Evolutionary conservation across 2,113 vertebrate species (phyloP), one percentile per base, ranked within the genome.

Genomic region (Addax nasomaculatus): DNA sequence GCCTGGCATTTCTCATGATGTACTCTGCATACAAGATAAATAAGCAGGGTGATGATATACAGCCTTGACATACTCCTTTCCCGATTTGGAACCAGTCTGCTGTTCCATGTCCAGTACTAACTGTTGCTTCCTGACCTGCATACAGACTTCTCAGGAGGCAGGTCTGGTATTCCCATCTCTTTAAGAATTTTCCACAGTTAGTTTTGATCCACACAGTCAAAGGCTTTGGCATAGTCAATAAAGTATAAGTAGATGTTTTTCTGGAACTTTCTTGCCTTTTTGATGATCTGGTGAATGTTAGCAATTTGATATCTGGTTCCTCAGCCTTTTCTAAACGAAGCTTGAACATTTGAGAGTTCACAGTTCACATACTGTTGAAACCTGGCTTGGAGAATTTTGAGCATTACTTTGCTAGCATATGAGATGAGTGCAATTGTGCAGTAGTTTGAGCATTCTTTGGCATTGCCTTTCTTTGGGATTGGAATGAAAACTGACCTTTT

Each of bases 221-320:
- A 70, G n/a, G 19, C n/a, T 23, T 70, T 70, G 19, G 64, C 64
- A 36, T 12, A 70, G 64, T 36, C 64, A 36, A 70, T 70, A 70
- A 70, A 70, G n/a, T 21, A 36, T 17, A 36, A 36, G 8, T 36
- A 5, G 17, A 70, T 70, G 4, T 70, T 70, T 70, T 70, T 70
- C 9, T 70, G n/a, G 17, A 36, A 70, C 17, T 70, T 19, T 12
- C n/a, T 70, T 70, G 64, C 33, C 36, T 70, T 70, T 70, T 70
- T 2, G 0, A 36, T 70, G 64, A 70, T 70, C 64, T 1, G 1
- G 2, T 0, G 0, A 19, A 70, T 23, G n/a, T 70, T 70, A 19
- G 64, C n/a, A 36, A 70, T 36, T 36, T 70, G 17, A 70, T 70
- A 36, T 23, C n/a, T 6, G 9, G 64, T 23, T 70, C n/a, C 17